Conservation (phyloP, 2,113 vertebrate species). For the Myocastor coypus region DNA sequence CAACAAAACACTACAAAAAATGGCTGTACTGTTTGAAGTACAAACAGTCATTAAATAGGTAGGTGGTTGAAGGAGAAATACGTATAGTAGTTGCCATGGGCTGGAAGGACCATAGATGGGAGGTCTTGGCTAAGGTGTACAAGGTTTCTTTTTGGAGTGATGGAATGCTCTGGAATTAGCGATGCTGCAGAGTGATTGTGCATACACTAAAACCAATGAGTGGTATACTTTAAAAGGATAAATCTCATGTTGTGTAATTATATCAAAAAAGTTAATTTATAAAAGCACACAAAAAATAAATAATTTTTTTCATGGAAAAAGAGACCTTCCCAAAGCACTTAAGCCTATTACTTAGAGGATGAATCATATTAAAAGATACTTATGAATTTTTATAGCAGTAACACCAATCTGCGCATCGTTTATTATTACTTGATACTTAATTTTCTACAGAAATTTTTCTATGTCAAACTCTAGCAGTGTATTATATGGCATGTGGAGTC, state of each 20-base stretch:
- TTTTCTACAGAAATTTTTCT: neutral
- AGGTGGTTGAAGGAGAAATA: fast-evolving
- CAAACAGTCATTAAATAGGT: neutral
- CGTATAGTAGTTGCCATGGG: neutral
- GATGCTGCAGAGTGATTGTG: neutral
- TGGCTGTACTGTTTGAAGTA: neutral
- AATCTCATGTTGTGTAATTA: neutral
- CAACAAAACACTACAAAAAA: neutral
- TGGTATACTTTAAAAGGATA: neutral
- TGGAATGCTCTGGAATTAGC: neutral
- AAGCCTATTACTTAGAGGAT: neutral
- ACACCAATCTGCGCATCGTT: neutral
- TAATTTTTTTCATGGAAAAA: neutral
- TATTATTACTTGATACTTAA: neutral
- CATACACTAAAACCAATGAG: neutral
- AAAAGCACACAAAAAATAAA: neutral
- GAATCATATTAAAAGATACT: neutral
- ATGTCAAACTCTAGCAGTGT: neutral
- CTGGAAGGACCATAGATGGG: too few species aligned
- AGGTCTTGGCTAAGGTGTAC: fast-evolving
- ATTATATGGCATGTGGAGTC: fast-evolving
- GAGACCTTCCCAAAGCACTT: neutral
- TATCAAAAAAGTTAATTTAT: neutral
- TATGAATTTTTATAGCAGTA: neutral
- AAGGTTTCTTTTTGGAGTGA: neutral